These are phyloP conservation scores for Buceros bicornis DNA, from an alignment of 2,797 vertebrate species.

Conservation along the genomic window DNA sequence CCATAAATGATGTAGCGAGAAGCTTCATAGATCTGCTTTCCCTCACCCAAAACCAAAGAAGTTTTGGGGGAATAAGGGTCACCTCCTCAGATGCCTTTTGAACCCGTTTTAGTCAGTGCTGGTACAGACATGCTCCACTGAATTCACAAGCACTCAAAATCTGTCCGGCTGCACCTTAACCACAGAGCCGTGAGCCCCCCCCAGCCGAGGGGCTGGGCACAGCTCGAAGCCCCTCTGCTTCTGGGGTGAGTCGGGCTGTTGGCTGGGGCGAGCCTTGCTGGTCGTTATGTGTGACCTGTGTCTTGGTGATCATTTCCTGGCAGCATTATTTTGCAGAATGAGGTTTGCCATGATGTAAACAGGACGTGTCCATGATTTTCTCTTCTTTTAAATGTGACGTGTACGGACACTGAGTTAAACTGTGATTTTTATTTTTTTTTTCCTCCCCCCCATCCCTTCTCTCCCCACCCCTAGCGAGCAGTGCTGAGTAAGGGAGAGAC, in stretches of 20 bases:
- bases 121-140: neutral
- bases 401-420: neutral
- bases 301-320: conserved; percentile 38
- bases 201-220: neutral
- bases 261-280: neutral
- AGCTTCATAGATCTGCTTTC: neutral
- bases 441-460: neutral
- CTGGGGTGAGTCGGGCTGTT: accelerated
- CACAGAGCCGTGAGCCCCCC: neutral
- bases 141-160: neutral
- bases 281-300: conserved; percentile 32
- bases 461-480: conserved; percentile 78
- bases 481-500: conserved; percentile 86
- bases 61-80: neutral
- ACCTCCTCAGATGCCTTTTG: neutral
- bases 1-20: neutral
- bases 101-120: accelerated
- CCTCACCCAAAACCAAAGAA: neutral
- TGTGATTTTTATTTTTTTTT: neutral
- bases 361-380: conserved; percentile 24
- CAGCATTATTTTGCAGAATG: neutral
- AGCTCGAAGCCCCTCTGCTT: neutral
- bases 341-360: conserved; percentile 22
- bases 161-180: neutral
- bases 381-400: neutral